Evolutionary conservation across 2,113 vertebrate species (phyloP).

Genomic region (Leptobrachium ailaonicum): DNA sequence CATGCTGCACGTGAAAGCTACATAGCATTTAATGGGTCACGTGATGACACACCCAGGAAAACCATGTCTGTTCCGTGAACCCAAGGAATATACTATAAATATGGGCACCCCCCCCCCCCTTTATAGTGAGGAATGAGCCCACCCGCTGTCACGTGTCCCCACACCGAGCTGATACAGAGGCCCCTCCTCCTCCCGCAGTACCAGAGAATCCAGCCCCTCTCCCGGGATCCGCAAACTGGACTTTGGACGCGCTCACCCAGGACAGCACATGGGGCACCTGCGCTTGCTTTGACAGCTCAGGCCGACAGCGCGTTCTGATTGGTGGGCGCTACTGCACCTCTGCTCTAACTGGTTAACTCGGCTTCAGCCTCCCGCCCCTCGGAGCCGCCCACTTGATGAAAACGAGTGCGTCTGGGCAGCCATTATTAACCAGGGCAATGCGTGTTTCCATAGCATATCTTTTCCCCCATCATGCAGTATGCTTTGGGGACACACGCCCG

Average conservation of each 20-base stretch:
- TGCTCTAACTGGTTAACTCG: neutral
- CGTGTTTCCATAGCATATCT: neutral
- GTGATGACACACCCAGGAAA: no score
- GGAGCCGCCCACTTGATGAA: neutral
- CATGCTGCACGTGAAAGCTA: no score
- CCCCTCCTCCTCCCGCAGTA: neutral
- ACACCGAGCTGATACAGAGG: neutral
- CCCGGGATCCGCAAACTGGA: neutral
- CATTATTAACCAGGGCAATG: constrained; percentile 14
- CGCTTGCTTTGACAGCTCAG: no score
- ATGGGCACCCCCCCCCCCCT: no score
- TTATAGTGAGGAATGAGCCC: no score
- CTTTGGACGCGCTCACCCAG: neutral
- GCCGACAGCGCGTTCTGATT: neutral
- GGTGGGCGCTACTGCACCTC: neutral
- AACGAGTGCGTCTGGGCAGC: neutral
- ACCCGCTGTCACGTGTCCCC: no score
- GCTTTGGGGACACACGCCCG: neutral
- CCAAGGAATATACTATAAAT: no score
- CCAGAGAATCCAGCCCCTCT: neutral
- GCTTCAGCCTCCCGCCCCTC: neutral
- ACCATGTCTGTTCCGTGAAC: no score
- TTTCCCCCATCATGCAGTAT: neutral
- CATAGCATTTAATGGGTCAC: no score
- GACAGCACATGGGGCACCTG: neutral